Base-by-base conservation (phyloP, 2,888 invertebrate genomes). In the Glyphotaelius pellucidus region DNA sequence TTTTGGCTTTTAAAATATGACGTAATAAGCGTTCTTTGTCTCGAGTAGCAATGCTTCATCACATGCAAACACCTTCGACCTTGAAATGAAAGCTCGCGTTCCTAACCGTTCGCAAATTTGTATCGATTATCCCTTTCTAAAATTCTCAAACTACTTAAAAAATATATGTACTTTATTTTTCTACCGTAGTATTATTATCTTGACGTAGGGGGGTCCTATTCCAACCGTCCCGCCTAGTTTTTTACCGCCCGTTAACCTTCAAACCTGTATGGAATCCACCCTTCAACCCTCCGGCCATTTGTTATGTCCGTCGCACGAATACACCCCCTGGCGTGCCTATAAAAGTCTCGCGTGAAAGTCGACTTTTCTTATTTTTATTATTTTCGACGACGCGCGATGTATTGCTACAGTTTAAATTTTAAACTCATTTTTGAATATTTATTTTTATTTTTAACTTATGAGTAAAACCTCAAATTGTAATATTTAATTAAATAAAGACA, bases 251-350 rank as follows among this genome's bases (percentile, higher is more conserved):
- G 67, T 67, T 67, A 67, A 67, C 67, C 67, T 67, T 67, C 67
- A 67, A 67, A 67, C 67, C n/a, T 67, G 67, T 67, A 67, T 67
- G 67, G 67, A 67, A 67, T 67, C 67, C 67, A 67, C 67, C 67
- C 11, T 67, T 67, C 25, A 67, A 67, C 67, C 67, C 25, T 19
- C 67, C 67, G 67, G 67, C 67, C 9, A 67, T 67, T 67, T 67
- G 25, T 67, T 67, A 67, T n/a, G 67, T 67, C 67, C 67, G 67
- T 67, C 67, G 67, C 67, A 67, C 25, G 67, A 67, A 67, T 67
- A 67, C 67, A 25, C 67, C 52, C 67, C 67, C 67, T 67, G 25
- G 25, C 67, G 67, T 67, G 67, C 25, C 25, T 67, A n/a, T 9
- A 67, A 67, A 67, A 67, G 25, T 67, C 67, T 67, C 67, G n/a